A percentile compares a stretch with the other conserved stretches of the same genome.
Conservation (phyloP, 2,113 vertebrate species). For the Cephalopholis sonnerati region DNA sequence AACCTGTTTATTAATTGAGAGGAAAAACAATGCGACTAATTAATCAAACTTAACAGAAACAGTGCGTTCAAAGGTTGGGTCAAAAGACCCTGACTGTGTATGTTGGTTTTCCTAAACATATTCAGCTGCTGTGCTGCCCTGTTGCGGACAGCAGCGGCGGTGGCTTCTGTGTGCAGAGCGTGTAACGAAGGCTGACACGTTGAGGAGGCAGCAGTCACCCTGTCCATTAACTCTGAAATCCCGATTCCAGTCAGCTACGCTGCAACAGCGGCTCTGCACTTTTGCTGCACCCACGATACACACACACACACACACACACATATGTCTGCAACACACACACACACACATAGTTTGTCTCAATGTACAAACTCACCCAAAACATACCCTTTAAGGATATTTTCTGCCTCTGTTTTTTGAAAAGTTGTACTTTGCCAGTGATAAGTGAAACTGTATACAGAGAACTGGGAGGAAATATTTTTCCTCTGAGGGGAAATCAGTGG, state of each 20-base stretch:
- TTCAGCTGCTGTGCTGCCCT: constrained; percentile 22
- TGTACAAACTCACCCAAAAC: constrained; percentile 58
- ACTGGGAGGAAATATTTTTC: constrained; percentile 49
- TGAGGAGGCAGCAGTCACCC: constrained; percentile 69
- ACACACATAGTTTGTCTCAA: constrained; percentile 24
- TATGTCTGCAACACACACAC: constrained; percentile 1
- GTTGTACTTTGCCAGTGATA: constrained; percentile 45
- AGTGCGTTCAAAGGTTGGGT: not conserved
- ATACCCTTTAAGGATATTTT: constrained; percentile 57
- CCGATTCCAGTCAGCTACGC: constrained; percentile 66
- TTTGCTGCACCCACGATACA: constrained; percentile 3
- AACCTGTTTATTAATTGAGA: too few relatives aligned
- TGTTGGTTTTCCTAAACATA: constrained; percentile 28
- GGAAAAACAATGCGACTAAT: too few relatives aligned
- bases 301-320: not conserved
- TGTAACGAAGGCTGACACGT: constrained; percentile 78
- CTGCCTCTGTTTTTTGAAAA: constrained; percentile 46
- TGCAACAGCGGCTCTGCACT: constrained; percentile 43
- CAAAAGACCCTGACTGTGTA: constrained; percentile 8
- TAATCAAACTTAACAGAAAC: constrained; percentile 13
- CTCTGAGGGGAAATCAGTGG: constrained; percentile 41
- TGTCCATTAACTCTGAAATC: constrained; percentile 78
- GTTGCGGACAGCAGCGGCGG: constrained; percentile 8
- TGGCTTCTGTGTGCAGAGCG: constrained; percentile 67
- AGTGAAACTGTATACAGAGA: constrained; percentile 46